Conservation (phyloP, 37 sponge, comb jelly and placozoan species). For the Beroe forskalii region DNA sequence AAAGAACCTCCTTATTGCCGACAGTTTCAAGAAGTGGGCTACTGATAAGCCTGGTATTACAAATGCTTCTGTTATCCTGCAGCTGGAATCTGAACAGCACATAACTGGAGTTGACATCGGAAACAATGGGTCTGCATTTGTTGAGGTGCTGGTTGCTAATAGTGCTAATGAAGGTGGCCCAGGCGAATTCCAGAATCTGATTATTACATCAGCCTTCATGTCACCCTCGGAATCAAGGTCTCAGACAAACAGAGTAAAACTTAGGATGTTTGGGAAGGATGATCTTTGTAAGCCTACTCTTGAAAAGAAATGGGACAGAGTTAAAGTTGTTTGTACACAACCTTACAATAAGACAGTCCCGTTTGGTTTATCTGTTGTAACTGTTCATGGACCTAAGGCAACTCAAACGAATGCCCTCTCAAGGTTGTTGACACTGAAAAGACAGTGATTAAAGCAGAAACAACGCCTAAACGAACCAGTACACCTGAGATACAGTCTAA, state of each 20-base stretch:
- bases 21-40: slow-evolving; percentile 46
- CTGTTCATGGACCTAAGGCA: slow-evolving; percentile 8
- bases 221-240: slow-evolving; percentile 8
- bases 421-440: background rate
- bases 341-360: background rate
- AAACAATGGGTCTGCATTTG: slow-evolving; percentile 61
- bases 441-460: background rate
- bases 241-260: slow-evolving; percentile 10
- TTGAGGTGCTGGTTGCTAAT: slow-evolving; percentile 43
- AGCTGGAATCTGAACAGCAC: slow-evolving; percentile 27
- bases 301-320: slow-evolving; percentile 54
- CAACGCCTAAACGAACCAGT: background rate
- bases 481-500: background rate
- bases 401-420: background rate
- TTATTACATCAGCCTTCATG: slow-evolving; percentile 51
- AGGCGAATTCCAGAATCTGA: slow-evolving; percentile 4
- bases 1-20: slow-evolving; percentile 17
- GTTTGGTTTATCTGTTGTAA: slow-evolving; percentile 38
- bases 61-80: slow-evolving; percentile 54
- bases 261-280: slow-evolving; percentile 26
- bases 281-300: slow-evolving; percentile 27
- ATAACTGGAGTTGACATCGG: slow-evolving; percentile 43
- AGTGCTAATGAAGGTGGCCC: slow-evolving; percentile 36
- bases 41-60: slow-evolving; percentile 43
- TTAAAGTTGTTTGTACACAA: slow-evolving; percentile 44